Percentiles rank a stretch among this genome's conserved stretches.
Conservation (phyloP, 2,888 invertebrate species). For the Ectemnius lituratus region DNA sequence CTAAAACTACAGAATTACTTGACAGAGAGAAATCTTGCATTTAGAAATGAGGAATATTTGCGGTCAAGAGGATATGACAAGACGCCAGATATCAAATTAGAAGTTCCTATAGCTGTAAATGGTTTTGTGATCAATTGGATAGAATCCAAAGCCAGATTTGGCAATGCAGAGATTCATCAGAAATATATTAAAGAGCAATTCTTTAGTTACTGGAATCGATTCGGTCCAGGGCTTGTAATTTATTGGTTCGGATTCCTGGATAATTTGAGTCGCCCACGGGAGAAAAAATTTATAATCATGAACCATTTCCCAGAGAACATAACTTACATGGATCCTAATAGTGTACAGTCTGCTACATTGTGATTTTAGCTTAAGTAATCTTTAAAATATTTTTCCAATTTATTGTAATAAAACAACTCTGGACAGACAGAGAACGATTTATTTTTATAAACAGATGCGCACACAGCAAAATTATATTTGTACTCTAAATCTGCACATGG, state of each 20-base stretch:
- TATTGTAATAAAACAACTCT: not conserved
- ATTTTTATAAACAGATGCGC: not conserved
- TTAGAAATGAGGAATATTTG: constrained; percentile 88
- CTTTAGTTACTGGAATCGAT: constrained; percentile 94
- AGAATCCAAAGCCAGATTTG: constrained; percentile 97
- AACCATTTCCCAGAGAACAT: constrained; percentile 84
- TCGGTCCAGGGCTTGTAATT: constrained; percentile 95
- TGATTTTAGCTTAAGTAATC: constrained; percentile 20
- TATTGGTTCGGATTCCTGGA: constrained; percentile 96
- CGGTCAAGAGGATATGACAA: constrained; percentile 93
- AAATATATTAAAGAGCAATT: constrained; percentile 91
- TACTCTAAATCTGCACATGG: too few relatives aligned
- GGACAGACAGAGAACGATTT: constrained; percentile 1
- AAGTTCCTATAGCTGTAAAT: constrained; percentile 91
- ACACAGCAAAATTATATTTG: too few relatives aligned
- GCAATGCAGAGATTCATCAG: constrained; percentile 89
- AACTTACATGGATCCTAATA: constrained; percentile 74
- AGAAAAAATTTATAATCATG: constrained; percentile 81
- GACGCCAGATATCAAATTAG: constrained; percentile 95
- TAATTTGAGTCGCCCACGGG: constrained; percentile 78
- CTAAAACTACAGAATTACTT: constrained; percentile 84
- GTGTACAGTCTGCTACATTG: constrained; percentile 44
- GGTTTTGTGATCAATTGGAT: constrained; percentile 95
- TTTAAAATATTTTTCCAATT: constrained; percentile 3
- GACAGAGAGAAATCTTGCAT: constrained; percentile 81